These are phyloP conservation scores for Synodontis membranacea DNA, from an alignment of 2,113 vertebrate species.

Conservation along the genomic window DNA sequence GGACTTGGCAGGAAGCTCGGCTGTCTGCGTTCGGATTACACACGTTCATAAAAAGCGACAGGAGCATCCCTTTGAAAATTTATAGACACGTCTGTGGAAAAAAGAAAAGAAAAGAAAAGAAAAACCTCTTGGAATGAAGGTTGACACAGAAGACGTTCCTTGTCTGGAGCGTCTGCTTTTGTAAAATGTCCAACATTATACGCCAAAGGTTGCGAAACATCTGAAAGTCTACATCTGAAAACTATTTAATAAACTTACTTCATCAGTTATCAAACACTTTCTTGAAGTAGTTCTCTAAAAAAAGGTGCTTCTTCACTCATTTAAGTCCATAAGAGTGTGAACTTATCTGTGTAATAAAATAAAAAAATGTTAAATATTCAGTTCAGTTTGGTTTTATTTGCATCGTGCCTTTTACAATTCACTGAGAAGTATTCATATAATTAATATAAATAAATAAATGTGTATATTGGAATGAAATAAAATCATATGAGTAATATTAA, in stretches of 20 bases:
- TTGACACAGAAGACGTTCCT: not conserved
- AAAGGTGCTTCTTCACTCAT: not conserved
- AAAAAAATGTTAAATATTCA: not conserved
- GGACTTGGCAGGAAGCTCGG: conserved; percentile 33
- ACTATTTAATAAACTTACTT: not conserved
- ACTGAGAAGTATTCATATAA: not conserved
- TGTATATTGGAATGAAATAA: not conserved
- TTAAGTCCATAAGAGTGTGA: not conserved
- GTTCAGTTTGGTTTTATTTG: not conserved
- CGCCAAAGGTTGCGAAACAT: not conserved
- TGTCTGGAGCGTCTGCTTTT: conserved; percentile 2
- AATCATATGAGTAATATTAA: not conserved
- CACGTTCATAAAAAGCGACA: conserved; percentile 10
- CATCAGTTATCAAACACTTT: not conserved
- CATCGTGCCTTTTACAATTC: not conserved
- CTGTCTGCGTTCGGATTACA: conserved; percentile 15
- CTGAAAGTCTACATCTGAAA: not conserved
- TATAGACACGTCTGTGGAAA: not conserved
- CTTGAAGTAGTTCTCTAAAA: not conserved
- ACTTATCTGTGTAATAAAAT: not conserved
- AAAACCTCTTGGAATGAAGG: conserved; percentile 13
- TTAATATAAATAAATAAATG: not conserved
- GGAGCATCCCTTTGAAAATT: conserved; percentile 39
- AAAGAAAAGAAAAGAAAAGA: not conserved
- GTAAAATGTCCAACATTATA: not conserved